phyloP scores from a whole-genome alignment of 2,797 vertebrate species.

The Graptemys geographica region DNA sequence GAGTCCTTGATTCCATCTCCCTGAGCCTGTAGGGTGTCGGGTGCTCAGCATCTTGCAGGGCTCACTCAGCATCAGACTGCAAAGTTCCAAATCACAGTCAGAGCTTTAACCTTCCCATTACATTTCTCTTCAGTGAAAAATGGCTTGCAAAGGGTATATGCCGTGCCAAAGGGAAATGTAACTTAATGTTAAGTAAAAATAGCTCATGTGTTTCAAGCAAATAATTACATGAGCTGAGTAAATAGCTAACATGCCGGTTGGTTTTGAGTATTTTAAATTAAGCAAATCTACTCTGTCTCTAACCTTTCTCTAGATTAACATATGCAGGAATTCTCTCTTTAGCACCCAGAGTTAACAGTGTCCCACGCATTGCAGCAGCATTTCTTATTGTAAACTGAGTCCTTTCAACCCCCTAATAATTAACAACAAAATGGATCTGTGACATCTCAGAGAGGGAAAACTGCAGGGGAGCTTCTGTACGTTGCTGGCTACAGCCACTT shows the following conservation, averaged over 20 bases:
- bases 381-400: neutral
- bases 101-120: neutral
- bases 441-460: neutral
- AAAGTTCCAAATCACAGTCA: neutral
- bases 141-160: neutral
- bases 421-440: neutral
- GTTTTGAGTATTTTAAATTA: neutral
- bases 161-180: neutral
- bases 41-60: neutral
- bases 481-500: neutral
- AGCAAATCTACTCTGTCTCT: neutral
- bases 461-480: neutral
- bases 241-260: neutral
- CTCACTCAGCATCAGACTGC: neutral
- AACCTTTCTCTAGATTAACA: neutral
- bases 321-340: neutral
- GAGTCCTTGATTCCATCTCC: neutral
- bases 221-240: neutral
- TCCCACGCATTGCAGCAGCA: neutral
- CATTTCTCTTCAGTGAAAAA: neutral
- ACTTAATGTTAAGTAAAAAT: neutral
- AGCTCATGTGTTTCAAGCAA: neutral
- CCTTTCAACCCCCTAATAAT: neutral
- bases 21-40: neutral
- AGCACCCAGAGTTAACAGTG: neutral